Evolutionary conservation across 2,888 invertebrate genomes (phyloP).

Genomic region (Ramazzottius varieornatus): DNA sequence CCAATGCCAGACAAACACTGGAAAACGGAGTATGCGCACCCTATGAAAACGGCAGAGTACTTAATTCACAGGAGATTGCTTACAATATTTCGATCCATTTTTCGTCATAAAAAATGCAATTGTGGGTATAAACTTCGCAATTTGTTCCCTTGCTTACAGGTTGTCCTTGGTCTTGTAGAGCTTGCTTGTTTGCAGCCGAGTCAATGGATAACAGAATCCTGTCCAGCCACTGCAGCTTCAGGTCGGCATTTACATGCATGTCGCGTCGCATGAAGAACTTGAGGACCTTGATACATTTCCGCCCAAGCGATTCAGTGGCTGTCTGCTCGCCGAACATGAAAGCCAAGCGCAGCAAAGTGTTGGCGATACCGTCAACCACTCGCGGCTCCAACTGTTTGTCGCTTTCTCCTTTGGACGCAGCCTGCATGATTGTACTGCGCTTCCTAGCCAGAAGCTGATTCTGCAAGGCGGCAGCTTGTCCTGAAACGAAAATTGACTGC

Average conservation of each 20-base stretch:
- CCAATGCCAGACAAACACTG: neutral
- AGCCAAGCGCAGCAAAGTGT: neutral
- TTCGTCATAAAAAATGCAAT: too few relatives aligned
- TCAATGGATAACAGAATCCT: neutral
- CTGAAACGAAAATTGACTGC: too few relatives aligned
- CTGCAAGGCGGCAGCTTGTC: too few relatives aligned
- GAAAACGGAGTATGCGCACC: neutral
- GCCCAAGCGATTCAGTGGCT: neutral
- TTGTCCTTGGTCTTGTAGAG: neutral
- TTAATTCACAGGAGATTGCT: too few relatives aligned
- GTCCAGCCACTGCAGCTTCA: slow-evolving; percentile 1
- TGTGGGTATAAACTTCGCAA: too few relatives aligned
- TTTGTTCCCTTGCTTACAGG: neutral
- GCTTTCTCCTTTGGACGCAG: neutral
- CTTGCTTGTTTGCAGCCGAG: too few relatives aligned
- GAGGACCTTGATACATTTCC: neutral
- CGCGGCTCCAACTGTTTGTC: neutral
- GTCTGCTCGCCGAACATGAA: neutral
- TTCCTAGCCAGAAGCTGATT: too few relatives aligned
- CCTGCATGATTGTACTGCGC: neutral
- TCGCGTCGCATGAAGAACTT: neutral
- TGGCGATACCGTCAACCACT: neutral
- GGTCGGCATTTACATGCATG: neutral
- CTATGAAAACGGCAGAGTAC: neutral
- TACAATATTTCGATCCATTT: too few relatives aligned